phyloP scores from a whole-genome alignment of 2,797 vertebrate species.

The Avahi laniger region DNA sequence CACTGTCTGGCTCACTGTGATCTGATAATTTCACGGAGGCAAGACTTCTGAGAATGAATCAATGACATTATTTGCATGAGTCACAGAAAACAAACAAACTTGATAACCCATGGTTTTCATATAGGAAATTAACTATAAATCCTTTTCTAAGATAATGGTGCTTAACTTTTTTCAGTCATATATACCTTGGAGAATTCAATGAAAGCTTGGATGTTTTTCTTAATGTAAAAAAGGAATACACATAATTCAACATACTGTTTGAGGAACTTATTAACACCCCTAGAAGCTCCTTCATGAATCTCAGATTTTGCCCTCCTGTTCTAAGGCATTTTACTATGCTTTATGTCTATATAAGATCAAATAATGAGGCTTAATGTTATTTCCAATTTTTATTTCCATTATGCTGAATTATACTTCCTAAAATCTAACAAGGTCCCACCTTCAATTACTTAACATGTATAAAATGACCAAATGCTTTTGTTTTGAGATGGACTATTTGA shows the following conservation, averaged over 20 bases:
- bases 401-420: not conserved
- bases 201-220: not conserved
- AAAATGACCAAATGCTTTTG: not conserved
- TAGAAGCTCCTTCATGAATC: not conserved
- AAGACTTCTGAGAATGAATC: not conserved
- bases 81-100: not conserved
- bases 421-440: not conserved
- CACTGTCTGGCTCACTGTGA: not conserved
- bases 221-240: not conserved
- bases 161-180: not conserved
- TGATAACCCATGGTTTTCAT: not conserved
- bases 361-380: not conserved
- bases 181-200: not conserved
- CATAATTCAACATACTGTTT: not conserved
- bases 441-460: not conserved
- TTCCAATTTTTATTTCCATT: not conserved
- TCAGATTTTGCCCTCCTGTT: not conserved
- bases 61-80: not conserved
- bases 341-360: not conserved
- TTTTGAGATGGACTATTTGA: not conserved
- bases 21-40: not conserved
- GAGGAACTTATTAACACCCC: not conserved
- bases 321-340: not conserved
- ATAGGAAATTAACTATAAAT: constrained; percentile 4
- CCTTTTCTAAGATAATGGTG: not conserved